phyloP scores from a whole-genome alignment of 1,140 invertebrate species.

The Ditylenchus dipsaci region DNA sequence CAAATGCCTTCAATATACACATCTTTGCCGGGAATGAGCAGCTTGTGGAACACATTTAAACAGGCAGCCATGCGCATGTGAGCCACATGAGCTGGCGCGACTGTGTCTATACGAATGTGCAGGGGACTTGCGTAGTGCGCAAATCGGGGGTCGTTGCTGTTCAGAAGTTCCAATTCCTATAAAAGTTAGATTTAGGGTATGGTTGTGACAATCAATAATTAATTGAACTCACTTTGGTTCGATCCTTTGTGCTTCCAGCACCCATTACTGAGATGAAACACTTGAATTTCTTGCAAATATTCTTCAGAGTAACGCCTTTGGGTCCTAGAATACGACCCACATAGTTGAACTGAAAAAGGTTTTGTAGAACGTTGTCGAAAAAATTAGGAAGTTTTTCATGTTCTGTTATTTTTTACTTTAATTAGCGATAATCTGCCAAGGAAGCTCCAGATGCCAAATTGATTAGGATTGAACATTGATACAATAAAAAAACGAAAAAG shows the following conservation, averaged over 20 bases:
- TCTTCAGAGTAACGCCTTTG: slow-evolving; percentile 15
- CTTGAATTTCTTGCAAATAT: slow-evolving; percentile 23
- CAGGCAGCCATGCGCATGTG: slow-evolving; percentile 28
- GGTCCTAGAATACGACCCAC: slow-evolving; percentile 17
- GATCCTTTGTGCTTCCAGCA: not conserved
- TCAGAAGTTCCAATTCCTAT: slow-evolving; percentile 23
- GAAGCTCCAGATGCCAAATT: no score
- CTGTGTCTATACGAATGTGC: slow-evolving; percentile 21
- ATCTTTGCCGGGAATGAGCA: slow-evolving; percentile 16
- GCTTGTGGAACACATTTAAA: slow-evolving; percentile 23
- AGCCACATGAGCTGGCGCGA: slow-evolving; percentile 16
- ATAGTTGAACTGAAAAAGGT: slow-evolving; percentile 13
- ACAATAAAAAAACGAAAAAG: no score
- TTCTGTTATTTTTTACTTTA: no score
- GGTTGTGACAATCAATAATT: not conserved
- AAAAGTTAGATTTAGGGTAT: not conserved
- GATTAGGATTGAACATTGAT: no score
- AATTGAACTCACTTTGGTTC: not conserved
- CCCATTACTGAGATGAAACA: slow-evolving; percentile 1
- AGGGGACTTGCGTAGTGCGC: slow-evolving; percentile 26
- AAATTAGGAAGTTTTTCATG: no score
- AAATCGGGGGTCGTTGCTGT: slow-evolving; percentile 22
- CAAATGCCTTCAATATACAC: no score
- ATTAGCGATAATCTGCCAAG: no score
- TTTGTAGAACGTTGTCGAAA: not conserved